Evolutionary conservation across 1,140 invertebrate genomes (phyloP), one percentile per base, ranked within the genome.

Genomic region (Bombus turneri): DNA sequence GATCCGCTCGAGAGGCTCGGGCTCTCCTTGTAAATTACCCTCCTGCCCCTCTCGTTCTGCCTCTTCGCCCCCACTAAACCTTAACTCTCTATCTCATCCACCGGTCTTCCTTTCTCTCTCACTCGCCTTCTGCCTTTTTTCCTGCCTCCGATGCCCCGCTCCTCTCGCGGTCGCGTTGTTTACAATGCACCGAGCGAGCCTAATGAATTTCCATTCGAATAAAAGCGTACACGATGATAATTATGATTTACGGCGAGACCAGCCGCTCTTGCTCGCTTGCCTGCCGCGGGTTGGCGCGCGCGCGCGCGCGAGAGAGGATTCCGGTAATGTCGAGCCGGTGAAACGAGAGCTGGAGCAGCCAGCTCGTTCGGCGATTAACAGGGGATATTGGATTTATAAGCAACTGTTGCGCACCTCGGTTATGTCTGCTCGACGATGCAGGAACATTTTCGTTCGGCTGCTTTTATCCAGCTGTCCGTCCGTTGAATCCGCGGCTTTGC

Each of bases 1-100:
- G 89, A 91, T 91, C 87, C 89, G 83, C 86, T 86, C 75, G 86
- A 89, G 89, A 90, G 89, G 86, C 88, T 85, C 86, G 72, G 87
- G 82, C 81, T 90, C 88, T 87, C 79, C 88, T 90, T 90, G 89
- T 90, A 90, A 90, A 91, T 90, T 87, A 91, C 90, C 82, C 84
- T 82, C 53, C 79, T 76, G 59, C 62, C 82, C 80, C 31, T 28
- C 39, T 39, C 73, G 43, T 68, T 43, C 75, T 73, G 85, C 87
- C 86, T 59, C 85, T 43, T 68, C 41, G 77, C 31, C 83, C 28
- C 64, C 83, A 76, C 31, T 53, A 41, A n/a, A 64, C 59, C 28
- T 62, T 62, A n/a, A 62, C 81, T 68, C 64, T 37, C 59, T 43
- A 18, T n/a, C 43, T 76, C 69, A 57, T 47, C 78, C 53, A 43